Percentiles rank a stretch among this genome's conserved stretches.
phyloP scores from a whole-genome alignment of 2,888 invertebrate genomes.

The Leucoptera coffeella region DNA sequence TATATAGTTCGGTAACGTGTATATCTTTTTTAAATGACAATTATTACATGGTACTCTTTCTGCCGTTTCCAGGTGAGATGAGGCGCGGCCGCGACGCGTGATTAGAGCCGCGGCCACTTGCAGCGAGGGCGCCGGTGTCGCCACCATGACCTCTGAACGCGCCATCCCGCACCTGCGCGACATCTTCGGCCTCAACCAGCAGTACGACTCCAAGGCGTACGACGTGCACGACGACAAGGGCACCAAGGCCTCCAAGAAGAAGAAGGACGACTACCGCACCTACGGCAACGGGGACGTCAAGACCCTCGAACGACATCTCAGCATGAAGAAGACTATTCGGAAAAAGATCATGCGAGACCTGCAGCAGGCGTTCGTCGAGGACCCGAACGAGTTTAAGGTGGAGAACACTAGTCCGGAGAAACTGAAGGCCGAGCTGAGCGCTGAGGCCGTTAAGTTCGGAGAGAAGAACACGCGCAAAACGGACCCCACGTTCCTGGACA shows the following conservation, averaged over 20 bases:
- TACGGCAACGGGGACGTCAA: slow-evolving; percentile 62
- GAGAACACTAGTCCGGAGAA: slow-evolving; percentile 64
- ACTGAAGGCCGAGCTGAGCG: slow-evolving; percentile 60
- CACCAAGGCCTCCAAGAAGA: slow-evolving; percentile 52
- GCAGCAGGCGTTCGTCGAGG: slow-evolving; percentile 67
- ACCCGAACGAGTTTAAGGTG: slow-evolving; percentile 65
- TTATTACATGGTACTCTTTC: slow-evolving; percentile 11
- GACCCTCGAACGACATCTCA: slow-evolving; percentile 73
- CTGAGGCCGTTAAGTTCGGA: slow-evolving; percentile 60
- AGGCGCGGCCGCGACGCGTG: slow-evolving; percentile 22
- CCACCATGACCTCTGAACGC: slow-evolving; percentile 62
- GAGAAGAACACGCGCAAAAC: slow-evolving; percentile 44
- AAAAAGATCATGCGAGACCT: slow-evolving; percentile 82
- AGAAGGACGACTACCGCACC: slow-evolving; percentile 64
- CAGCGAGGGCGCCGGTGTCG: slow-evolving; percentile 10
- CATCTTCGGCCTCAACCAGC: slow-evolving; percentile 60
- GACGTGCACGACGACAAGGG: slow-evolving; percentile 46
- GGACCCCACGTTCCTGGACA: slow-evolving; percentile 62
- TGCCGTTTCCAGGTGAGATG: slow-evolving; percentile 39
- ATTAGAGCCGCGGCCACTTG: no score
- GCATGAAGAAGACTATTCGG: slow-evolving; percentile 81
- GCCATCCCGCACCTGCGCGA: slow-evolving; percentile 73
- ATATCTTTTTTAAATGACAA: no score
- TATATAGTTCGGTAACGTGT: no score
- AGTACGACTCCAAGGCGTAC: slow-evolving; percentile 37